Evolutionary conservation across 2,888 invertebrate genomes (phyloP).

Genomic region (Agonopterix arenella): DNA sequence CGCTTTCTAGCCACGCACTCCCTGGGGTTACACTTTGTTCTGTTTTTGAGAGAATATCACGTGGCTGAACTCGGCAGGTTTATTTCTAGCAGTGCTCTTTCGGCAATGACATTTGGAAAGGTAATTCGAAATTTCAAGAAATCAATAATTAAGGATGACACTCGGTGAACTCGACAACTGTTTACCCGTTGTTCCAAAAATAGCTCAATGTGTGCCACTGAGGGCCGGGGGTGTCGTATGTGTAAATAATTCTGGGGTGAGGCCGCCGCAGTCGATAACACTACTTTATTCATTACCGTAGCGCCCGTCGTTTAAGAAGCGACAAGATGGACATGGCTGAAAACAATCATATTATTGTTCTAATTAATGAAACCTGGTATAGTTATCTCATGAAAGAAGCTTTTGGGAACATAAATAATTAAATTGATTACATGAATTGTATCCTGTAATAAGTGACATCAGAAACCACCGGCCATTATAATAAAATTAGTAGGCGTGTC

Average conservation of each 20-base stretch:
- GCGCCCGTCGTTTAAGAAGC: conserved; percentile 49
- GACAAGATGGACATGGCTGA: conserved; percentile 37
- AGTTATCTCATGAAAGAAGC: no score
- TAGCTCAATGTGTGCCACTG: conserved; percentile 29
- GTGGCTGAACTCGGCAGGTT: not conserved
- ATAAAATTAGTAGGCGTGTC: conserved; percentile 29
- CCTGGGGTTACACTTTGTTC: not conserved
- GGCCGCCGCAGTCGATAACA: conserved; percentile 63
- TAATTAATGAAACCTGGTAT: no score
- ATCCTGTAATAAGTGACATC: conserved; percentile 5
- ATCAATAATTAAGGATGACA: conserved; percentile 26
- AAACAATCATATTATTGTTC: not conserved
- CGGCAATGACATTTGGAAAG: not conserved
- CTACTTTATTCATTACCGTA: conserved; percentile 69
- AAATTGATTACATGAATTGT: not conserved
- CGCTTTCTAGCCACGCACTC: not conserved
- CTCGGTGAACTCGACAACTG: conserved; percentile 17
- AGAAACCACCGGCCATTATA: conserved; percentile 6
- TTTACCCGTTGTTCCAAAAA: conserved; percentile 32
- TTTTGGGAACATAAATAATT: no score
- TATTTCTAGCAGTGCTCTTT: no score
- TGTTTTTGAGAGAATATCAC: conserved; percentile 1
- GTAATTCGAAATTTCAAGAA: conserved; percentile 1
- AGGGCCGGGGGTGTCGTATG: conserved; percentile 38
- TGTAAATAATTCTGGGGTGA: conserved; percentile 65